Base-by-base conservation (phyloP, 2,797 vertebrate genomes). In the Diplodus sargus region DNA sequence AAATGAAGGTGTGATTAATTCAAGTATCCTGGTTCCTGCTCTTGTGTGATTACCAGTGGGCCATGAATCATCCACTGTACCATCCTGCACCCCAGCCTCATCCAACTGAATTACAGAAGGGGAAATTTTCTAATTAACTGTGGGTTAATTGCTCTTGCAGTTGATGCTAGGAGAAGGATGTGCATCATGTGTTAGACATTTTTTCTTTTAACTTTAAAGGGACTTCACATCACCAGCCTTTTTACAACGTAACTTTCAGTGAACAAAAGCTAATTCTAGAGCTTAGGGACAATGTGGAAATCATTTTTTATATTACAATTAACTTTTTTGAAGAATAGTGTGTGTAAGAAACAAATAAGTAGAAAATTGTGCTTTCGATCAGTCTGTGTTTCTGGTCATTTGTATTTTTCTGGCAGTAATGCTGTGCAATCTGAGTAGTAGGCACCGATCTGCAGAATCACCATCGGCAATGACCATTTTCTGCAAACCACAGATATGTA, bases 1-100 rank as follows among this genome's bases (percentile, higher is more conserved):
- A 92, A 93, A 91, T 87, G 83, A 94, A 91, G 82, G 82, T 84
- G 82, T 89, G 91, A 94, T 93, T 91, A 92, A 93, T 92, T 88
- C 74, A 87, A 88, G 78, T 78, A 85, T 87, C 83, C 84, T 61
- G 61, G 79, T 88, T 86, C 47, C 92, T 94, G 92, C 84, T 90
- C 79, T 70, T 82, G 87, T 86, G 82, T 90, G 93, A 94, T 93
- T 93, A 93, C 89, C 82, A 79, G 71, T 69, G 74, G 70, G 83
- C 89, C 74, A 90, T 93, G 90, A 92, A 92, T 94, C 90, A 92
- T 79, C 74, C 85, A 82, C 89, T 88, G 83, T 87, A 91, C 86
- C 79, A 79, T 71, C 83, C 83, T 42, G 53, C 73, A 78, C 80
- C 85, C 70, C 70, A 12, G 71, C 81, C 89, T 86, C 88, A 85